Base-by-base conservation (phyloP, 2,797 vertebrate genomes). In the Trachurus trachurus region DNA sequence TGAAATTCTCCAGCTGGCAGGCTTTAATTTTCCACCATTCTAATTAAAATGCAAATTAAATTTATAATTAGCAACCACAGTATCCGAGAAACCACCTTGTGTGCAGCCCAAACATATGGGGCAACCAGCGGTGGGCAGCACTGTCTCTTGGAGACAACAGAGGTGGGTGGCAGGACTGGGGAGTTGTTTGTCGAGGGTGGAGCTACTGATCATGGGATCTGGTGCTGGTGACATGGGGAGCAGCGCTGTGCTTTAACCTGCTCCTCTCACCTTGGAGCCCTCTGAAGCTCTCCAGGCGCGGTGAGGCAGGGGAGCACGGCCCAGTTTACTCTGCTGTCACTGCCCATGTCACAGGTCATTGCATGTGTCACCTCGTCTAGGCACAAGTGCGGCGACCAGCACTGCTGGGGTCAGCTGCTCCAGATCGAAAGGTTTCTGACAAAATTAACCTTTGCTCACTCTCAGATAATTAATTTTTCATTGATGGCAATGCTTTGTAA, bases 1-100 rank as follows among this genome's bases (percentile, higher is more conserved):
- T 97, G 96, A 97, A 98, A 98, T 98, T 97, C 96, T 99, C 98
- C 98, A 99, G 98, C 98, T 99, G 98, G 98, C 96, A 97, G 92
- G 96, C 97, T 98, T 98, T 99, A 98, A 99, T 99, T 99, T 99
- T 97, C 97, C 96, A 96, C 96, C 97, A 96, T 98, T 98, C 97
- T 99, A 99, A 99, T 99, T 99, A 99, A 99, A 99, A 99, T 99
- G 98, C 98, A 99, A 99, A 99, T 99, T 98, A 98, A 99, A 99
- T 99, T 98, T 99, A 99, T 99, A 99, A 99, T 99, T 99, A 99
- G 98, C 98, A 98, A 97, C 96, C 97, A 97, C 94, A 95, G 97
- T 98, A 98, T 98, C 97, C 97, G 96, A 97, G 97, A 97, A 98
- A 96, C 96, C 97, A 98, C 97, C 97, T 97, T 97, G 96, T 95